Evolutionary conservation across 2,888 invertebrate species (phyloP).

Genomic region (Cremastobaeus sp.): DNA sequence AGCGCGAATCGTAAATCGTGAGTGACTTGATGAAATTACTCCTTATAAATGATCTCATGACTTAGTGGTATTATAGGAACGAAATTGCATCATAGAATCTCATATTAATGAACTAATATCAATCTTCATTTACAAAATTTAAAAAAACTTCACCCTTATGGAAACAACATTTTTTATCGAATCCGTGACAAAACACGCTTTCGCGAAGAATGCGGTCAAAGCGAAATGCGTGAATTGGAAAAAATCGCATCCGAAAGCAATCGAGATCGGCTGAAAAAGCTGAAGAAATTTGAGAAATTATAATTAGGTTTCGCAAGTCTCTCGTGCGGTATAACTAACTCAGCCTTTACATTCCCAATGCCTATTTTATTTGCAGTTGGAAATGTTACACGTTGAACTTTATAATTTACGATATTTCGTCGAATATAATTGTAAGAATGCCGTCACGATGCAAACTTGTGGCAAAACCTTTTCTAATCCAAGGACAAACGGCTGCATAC

Average conservation of each 20-base stretch:
- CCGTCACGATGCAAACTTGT: conserved; percentile 61
- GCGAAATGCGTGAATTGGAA: neutral
- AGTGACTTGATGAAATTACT: conserved; percentile 5
- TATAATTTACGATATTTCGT: conserved; percentile 62
- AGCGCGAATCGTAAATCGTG: neutral
- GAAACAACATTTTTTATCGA: too few species aligned
- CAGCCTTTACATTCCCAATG: conserved; percentile 21
- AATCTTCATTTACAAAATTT: conserved; percentile 30
- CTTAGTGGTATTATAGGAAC: conserved; percentile 12
- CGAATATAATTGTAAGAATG: conserved; percentile 63
- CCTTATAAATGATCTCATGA: neutral
- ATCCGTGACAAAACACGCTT: too few species aligned
- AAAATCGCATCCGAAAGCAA: neutral
- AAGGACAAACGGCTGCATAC: conserved; percentile 53
- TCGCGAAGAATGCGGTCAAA: too few species aligned
- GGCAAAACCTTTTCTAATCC: conserved; percentile 62
- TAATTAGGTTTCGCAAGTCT: conserved; percentile 12
- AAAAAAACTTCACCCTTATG: too few species aligned
- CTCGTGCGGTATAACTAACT: conserved; percentile 27
- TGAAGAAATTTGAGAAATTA: too few species aligned
- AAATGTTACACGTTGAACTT: conserved; percentile 61
- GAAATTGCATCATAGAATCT: too few species aligned
- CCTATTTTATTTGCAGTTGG: conserved; percentile 38
- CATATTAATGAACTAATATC: too few species aligned
- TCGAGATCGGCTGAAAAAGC: neutral